Percentiles rank a stretch among this genome's conserved stretches.
Conservation (phyloP, 2,888 invertebrate genomes). For the Lasius platythorax region DNA sequence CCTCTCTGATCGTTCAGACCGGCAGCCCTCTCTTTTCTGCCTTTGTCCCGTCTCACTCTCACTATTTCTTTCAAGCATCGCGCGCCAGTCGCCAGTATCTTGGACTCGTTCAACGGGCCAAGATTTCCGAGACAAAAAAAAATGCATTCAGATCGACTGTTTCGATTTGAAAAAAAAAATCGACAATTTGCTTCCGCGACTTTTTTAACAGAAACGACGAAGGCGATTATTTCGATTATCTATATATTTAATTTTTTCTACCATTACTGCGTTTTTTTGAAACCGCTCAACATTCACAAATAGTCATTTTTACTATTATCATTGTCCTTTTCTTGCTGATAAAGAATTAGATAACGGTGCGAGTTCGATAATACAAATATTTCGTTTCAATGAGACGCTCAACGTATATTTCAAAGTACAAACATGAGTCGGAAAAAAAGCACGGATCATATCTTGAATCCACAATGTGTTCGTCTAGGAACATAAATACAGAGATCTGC, state of each 20-base stretch:
- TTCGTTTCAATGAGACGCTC: not conserved
- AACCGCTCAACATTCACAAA: not conserved
- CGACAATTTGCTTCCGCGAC: not conserved
- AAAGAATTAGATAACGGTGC: not conserved
- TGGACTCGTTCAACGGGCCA: slow-evolving; percentile 15
- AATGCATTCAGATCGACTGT: slow-evolving; percentile 41
- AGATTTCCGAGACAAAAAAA: slow-evolving; percentile 39
- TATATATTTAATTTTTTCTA: not conserved
- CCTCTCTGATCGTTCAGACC: slow-evolving; percentile 22
- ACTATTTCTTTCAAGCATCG: slow-evolving; percentile 42
- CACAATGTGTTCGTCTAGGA: not conserved
- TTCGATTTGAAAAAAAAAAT: not conserved
- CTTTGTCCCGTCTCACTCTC: slow-evolving; percentile 55
- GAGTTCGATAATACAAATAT: not conserved
- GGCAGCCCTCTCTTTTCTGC: slow-evolving; percentile 52
- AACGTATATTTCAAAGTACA: not conserved
- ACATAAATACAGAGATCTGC: not conserved
- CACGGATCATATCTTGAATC: not conserved
- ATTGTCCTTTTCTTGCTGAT: not conserved
- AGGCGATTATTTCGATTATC: not conserved
- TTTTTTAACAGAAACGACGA: not conserved
- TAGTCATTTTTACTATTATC: not conserved
- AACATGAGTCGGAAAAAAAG: slow-evolving; percentile 21
- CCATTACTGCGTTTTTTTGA: not conserved
- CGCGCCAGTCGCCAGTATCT: slow-evolving; percentile 16